These are phyloP conservation scores for Lasaia peninsularis DNA, from an alignment of 1,140 invertebrate genomes.

Conservation along the genomic window DNA sequence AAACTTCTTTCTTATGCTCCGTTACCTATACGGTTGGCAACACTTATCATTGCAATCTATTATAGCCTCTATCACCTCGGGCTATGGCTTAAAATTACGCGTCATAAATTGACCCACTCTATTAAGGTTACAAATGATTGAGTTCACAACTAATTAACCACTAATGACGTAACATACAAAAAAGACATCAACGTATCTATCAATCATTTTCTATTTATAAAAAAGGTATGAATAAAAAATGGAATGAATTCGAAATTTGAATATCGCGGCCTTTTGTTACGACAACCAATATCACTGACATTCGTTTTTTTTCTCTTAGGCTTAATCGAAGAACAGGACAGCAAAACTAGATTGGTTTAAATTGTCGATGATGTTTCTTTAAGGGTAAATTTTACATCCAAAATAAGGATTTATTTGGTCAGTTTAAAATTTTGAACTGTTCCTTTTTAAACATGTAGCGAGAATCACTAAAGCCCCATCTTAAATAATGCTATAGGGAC, in stretches of 20 bases:
- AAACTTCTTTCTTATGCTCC: constrained; percentile 29
- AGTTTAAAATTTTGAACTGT: too few relatives aligned
- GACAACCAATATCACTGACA: constrained; percentile 23
- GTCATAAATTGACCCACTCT: constrained; percentile 9
- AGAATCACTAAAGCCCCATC: too few relatives aligned
- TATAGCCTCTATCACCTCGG: neutral
- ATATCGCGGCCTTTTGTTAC: constrained; percentile 56
- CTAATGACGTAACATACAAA: constrained; percentile 68
- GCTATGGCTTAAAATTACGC: neutral
- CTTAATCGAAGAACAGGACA: too few relatives aligned
- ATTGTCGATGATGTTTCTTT: too few relatives aligned
- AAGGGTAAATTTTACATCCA: neutral
- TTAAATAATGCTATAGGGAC: too few relatives aligned
- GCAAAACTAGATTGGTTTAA: too few relatives aligned
- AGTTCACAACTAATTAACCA: constrained; percentile 67
- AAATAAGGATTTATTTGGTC: too few relatives aligned
- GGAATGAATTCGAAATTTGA: constrained; percentile 63
- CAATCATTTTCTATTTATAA: constrained; percentile 66
- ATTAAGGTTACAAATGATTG: constrained; percentile 53
- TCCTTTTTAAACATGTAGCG: too few relatives aligned
- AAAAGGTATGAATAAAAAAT: constrained; percentile 46
- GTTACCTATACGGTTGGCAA: constrained; percentile 23
- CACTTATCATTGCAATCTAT: constrained; percentile 1
- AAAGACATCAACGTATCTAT: constrained; percentile 65
- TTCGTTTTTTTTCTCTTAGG: neutral